Percentiles rank a stretch among this genome's conserved stretches.
These are phyloP conservation scores for Lacanobia wlatinum DNA, from an alignment of 2,888 invertebrate species.

Conservation along the genomic window DNA sequence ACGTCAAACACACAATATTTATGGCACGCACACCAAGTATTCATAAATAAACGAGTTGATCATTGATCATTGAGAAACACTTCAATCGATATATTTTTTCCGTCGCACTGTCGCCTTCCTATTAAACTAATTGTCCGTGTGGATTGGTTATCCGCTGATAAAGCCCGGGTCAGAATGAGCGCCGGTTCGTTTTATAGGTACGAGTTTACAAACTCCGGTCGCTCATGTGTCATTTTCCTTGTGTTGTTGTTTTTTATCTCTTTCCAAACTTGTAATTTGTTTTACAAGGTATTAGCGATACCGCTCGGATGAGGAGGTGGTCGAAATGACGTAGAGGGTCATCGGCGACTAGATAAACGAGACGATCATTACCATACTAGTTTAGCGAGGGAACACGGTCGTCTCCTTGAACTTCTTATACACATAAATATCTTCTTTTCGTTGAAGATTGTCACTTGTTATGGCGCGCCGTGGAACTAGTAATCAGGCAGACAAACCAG, in stretches of 20 bases:
- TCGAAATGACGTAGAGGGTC: slow-evolving; percentile 61
- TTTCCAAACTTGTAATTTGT: slow-evolving; percentile 47
- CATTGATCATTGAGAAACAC: slow-evolving; percentile 17
- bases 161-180: slow-evolving; percentile 50
- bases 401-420: slow-evolving; percentile 35
- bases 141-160: slow-evolving; percentile 54
- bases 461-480: neutral
- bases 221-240: slow-evolving; percentile 62
- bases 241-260: slow-evolving; percentile 61
- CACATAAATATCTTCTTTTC: slow-evolving; percentile 32
- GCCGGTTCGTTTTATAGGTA: slow-evolving; percentile 58
- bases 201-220: slow-evolving; percentile 48
- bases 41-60: slow-evolving; percentile 28
- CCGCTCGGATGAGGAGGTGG: slow-evolving; percentile 53
- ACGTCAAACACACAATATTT: slow-evolving; percentile 27
- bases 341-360: slow-evolving; percentile 67
- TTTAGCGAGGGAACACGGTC: slow-evolving; percentile 69
- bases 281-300: slow-evolving; percentile 51
- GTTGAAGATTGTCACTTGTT: slow-evolving; percentile 14
- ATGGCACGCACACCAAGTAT: slow-evolving; percentile 19
- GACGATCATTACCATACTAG: slow-evolving; percentile 70
- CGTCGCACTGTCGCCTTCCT: slow-evolving; percentile 17
- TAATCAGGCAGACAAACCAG: slow-evolving; percentile 26
- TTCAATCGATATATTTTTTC: slow-evolving; percentile 21
- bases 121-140: slow-evolving; percentile 44